Evolutionary conservation across 2,888 invertebrate genomes (phyloP), one percentile per base, ranked within the genome.

Genomic region (Saturnia japonica): DNA sequence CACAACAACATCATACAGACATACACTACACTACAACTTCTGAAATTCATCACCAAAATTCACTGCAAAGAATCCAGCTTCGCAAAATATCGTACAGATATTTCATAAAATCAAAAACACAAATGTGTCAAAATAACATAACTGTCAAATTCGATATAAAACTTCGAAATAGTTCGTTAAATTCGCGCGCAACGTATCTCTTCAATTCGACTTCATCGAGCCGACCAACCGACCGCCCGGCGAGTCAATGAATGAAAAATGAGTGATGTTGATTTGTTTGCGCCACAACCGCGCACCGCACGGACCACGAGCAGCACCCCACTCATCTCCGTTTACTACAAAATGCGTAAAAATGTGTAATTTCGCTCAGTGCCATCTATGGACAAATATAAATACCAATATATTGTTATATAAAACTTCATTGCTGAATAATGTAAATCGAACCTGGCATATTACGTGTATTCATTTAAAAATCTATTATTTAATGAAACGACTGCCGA

Each of bases 111-210:
- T 70, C 72, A 71, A 34, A 72, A 76, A 73, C 77, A 78, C 57
- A 67, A 60, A 19, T 69, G 62, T 68, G 73, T 76, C 77, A 82
- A 78, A 80, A 78, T 74, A 72, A 74, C 47, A 34, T 75, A 88
- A 89, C 85, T 86, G 88, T 89, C 88, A 91, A 84, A 80, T 83
- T 88, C 85, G 88, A 84, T 86, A 86, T 85, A 88, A 54, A 91
- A 89, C 76, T 81, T 91, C 88, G 90, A 89, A 89, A 84, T 80
- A 87, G 89, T 91, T 93, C 93, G 92, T 91, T 90, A 88, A 82
- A 81, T 81, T 80, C 84, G 85, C 88, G 88, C 88, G 86, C 80
- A 78, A 77, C 80, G 75, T 82, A 85, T 85, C 79, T 81, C 82
- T 79, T 78, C 77, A 67, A 74, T 80, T 74, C 75, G 73, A 72